Base-by-base conservation (phyloP, 2,888 invertebrate genomes). In the Mamestra brassicae region DNA sequence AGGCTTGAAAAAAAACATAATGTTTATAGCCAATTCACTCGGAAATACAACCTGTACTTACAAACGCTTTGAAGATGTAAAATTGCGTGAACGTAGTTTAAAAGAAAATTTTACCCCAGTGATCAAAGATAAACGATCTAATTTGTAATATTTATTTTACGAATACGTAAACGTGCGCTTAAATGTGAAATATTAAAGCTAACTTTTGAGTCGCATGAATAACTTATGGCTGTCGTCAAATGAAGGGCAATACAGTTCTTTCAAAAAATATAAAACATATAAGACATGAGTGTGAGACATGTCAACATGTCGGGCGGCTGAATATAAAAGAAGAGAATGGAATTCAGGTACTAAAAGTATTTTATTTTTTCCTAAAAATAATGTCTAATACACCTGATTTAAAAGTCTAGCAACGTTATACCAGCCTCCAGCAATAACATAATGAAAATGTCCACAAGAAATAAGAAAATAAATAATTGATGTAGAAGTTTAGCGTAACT, bases 1-100 rank as follows among this genome's bases (percentile, higher is more conserved):
- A 88, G 88, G 84, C 87, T 89, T 85, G 86, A 89, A 90, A 89
- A 89, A 90, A 90, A 89, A 69, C 69, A 89, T 90, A 88, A 90
- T 89, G 88, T 89, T 91, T 87, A 88, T 88, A 91, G 87, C 86
- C 87, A 87, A 90, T 89, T 89, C 85, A 73, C 75, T 87, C 77
- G 78, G 75, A 84, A 86, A 85, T 85, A 86, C 80, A 81, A 86
- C 86, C 80, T 85, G 81, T 84, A 81, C 80, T 74, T 76, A 71
- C 60, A 81, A 78, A 81, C 80, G 72, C 82, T 88, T 90, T 89
- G 84, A 87, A 81, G 82, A 84, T 78, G 68, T 78, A 76, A 86
- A 86, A 86, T 81, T 86, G 79, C 77, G 74, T 75, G 78, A 75
- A 76, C 72, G 69, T 70, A 74, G 73, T 80, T 85, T 71, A 80